Conservation (phyloP, 2,113 vertebrate species). For the Lathamus discolor region DNA sequence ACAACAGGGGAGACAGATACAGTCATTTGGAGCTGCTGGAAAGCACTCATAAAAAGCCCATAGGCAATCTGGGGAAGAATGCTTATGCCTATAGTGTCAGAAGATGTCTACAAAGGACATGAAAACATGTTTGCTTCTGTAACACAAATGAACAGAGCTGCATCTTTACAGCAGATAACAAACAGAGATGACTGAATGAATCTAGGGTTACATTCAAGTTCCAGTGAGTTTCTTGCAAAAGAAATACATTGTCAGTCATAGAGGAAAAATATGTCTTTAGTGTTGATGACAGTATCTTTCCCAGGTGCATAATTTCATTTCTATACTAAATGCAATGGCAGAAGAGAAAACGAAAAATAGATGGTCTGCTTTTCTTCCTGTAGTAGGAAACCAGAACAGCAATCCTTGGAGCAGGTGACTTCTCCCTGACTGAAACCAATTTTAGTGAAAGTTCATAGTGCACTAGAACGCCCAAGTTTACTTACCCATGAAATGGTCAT, state of each 20-base stretch:
- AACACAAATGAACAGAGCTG: neutral
- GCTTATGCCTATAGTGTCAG: neutral
- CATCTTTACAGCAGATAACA: neutral
- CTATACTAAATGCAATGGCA: neutral
- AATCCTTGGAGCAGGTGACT: neutral
- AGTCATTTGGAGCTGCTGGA: neutral
- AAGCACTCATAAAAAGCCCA: constrained; percentile 3
- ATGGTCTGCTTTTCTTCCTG: neutral
- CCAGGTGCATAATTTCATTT: neutral
- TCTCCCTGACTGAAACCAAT: neutral
- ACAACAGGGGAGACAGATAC: neutral
- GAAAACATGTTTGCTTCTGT: neutral
- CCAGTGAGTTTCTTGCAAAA: neutral
- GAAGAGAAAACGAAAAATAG: neutral
- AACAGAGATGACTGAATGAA: neutral
- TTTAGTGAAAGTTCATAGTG: neutral
- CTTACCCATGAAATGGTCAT: neutral
- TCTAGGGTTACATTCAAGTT: neutral
- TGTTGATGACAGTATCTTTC: neutral
- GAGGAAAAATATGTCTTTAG: neutral
- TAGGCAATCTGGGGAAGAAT: neutral
- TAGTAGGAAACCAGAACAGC: neutral
- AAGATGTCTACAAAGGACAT: neutral
- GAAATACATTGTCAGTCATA: neutral
- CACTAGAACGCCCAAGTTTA: neutral